Percentiles rank a stretch among this genome's conserved stretches.
Conservation (phyloP, 2,797 vertebrate species). For the Gadopsis marmoratus region DNA sequence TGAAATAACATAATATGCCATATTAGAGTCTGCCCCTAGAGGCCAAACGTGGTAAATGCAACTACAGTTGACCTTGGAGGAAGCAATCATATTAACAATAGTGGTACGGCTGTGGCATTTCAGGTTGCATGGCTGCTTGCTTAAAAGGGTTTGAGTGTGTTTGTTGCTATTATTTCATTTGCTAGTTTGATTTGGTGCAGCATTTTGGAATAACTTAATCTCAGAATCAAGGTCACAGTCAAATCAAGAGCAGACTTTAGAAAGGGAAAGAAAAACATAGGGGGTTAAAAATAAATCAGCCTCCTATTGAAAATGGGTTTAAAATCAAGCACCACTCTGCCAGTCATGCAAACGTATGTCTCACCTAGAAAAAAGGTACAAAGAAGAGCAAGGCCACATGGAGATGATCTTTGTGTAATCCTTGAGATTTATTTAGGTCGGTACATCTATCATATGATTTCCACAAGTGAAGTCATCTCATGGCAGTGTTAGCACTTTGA, state of each 20-base stretch:
- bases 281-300: background rate
- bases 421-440: constrained; percentile 14
- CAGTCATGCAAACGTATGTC: background rate
- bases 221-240: constrained; percentile 43
- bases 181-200: background rate
- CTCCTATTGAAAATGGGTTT: background rate
- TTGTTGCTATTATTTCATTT: constrained; percentile 19
- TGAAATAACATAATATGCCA: constrained; percentile 38
- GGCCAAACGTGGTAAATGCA: constrained; percentile 43
- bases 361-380: background rate
- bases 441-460: constrained; percentile 14
- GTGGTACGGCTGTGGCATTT: background rate
- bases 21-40: constrained; percentile 41
- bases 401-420: constrained; percentile 3
- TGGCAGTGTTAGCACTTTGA: constrained; percentile 21
- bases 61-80: constrained; percentile 47
- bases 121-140: background rate
- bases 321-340: background rate
- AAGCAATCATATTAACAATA: constrained; percentile 10
- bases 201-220: constrained; percentile 15
- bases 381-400: background rate
- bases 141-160: background rate
- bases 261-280: background rate
- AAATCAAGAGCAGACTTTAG: background rate
- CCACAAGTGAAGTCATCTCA: constrained; percentile 20